A percentile compares a stretch with the other conserved stretches of the same genome.
phyloP scores from a whole-genome alignment of 2,888 invertebrate genomes.

The Rhagium mordax region DNA sequence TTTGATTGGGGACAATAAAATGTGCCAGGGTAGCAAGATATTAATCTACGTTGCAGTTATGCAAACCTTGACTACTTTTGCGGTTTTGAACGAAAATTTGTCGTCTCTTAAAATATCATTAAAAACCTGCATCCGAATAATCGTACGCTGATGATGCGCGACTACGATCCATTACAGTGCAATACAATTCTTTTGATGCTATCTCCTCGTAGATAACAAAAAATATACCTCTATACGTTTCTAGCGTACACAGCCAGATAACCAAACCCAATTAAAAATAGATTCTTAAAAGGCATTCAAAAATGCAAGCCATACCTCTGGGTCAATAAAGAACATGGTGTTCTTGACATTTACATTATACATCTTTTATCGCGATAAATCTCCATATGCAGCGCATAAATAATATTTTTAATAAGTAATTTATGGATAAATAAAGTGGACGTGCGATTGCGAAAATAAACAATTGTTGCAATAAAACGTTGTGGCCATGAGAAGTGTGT shows the following conservation, averaged over 20 bases:
- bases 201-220: background rate
- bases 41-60: background rate
- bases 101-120: background rate
- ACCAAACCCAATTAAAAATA: background rate
- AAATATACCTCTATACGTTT: background rate
- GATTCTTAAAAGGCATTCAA: background rate
- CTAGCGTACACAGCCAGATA: background rate
- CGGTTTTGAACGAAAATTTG: background rate
- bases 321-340: conserved; percentile 45
- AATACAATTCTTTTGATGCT: background rate
- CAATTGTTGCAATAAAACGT: background rate
- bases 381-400: conserved; percentile 38
- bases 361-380: conserved; percentile 46
- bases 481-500: too few relatives aligned
- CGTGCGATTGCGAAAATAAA: background rate
- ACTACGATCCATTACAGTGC: background rate
- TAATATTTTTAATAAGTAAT: conserved; percentile 36
- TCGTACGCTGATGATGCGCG: background rate
- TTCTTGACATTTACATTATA: conserved; percentile 46
- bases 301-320: conserved; percentile 2
- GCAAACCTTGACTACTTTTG: background rate
- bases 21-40: background rate
- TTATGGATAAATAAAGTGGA: background rate
- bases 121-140: background rate
- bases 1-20: background rate